These are phyloP conservation scores for Uloborus plumipes DNA, from an alignment of 2,888 invertebrate species.

Conservation along the genomic window DNA sequence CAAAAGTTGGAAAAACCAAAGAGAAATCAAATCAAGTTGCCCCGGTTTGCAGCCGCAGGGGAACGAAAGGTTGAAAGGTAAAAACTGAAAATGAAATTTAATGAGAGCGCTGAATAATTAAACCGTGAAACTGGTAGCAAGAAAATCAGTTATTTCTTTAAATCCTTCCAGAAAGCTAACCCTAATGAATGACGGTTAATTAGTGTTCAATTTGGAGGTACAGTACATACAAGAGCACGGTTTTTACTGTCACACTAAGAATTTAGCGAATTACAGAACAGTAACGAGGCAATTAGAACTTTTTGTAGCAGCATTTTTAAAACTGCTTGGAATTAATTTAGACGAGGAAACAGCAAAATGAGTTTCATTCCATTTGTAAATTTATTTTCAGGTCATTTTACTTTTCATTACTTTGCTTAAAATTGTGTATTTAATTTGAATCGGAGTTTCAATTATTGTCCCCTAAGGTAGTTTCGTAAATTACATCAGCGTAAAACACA, in stretches of 20 bases:
- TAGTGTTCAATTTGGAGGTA: constrained; percentile 15
- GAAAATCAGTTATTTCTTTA: constrained; percentile 11
- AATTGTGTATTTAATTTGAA: too few relatives aligned
- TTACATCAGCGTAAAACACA: too few relatives aligned
- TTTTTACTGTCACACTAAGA: constrained; percentile 22
- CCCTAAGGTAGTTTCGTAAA: too few relatives aligned
- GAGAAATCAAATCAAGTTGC: too few relatives aligned
- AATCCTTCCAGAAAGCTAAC: constrained; percentile 16
- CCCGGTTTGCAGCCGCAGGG: too few relatives aligned
- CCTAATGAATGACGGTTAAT: constrained; percentile 30
- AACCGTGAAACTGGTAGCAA: constrained; percentile 9
- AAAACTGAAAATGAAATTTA: constrained; percentile 27
- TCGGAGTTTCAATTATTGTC: too few relatives aligned
- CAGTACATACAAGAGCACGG: constrained; percentile 1
- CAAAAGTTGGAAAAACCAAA: too few relatives aligned
- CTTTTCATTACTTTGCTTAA: too few relatives aligned
- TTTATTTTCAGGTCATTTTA: too few relatives aligned
- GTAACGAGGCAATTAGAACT: constrained; percentile 26
- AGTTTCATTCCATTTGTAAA: too few relatives aligned
- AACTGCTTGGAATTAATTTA: constrained; percentile 19
- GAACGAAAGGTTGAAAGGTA: background rate
- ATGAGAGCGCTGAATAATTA: constrained; percentile 28
- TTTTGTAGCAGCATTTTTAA: constrained; percentile 14
- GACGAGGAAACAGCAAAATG: background rate
- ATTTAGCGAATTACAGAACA: constrained; percentile 13